Percentiles rank a stretch among this genome's conserved stretches.
Evolutionary conservation across 2,797 vertebrate species (phyloP).

Genomic region (Dipus sagitta): DNA sequence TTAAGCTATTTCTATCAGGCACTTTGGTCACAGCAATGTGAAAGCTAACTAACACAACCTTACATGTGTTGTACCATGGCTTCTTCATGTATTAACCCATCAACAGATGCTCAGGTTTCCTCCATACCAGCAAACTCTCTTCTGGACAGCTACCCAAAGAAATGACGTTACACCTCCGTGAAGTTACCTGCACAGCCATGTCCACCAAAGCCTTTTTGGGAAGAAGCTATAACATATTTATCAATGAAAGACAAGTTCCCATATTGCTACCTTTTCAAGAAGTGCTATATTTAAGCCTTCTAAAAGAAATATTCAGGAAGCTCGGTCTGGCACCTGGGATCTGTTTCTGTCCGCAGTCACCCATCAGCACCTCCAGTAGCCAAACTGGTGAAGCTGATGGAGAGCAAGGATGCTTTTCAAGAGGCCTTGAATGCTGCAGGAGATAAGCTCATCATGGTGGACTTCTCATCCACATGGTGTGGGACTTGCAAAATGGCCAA

Average conservation of each 20-base stretch:
- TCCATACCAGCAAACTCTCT: background rate
- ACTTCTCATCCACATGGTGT: too few relatives aligned
- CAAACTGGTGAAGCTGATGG: too few relatives aligned
- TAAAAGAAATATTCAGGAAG: slow-evolving; percentile 3
- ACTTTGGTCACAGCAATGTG: too few relatives aligned
- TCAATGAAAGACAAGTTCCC: background rate
- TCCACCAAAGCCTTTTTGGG: background rate
- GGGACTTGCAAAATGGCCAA: too few relatives aligned
- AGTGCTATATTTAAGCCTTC: background rate
- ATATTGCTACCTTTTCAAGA: slow-evolving; percentile 5
- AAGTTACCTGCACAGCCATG: background rate
- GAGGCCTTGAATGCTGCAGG: too few relatives aligned
- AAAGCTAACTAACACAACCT: background rate
- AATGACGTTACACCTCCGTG: background rate
- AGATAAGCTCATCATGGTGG: too few relatives aligned
- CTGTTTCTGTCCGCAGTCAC: too few relatives aligned
- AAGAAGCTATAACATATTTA: slow-evolving; percentile 29
- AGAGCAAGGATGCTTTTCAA: too few relatives aligned
- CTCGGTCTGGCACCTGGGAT: too few relatives aligned
- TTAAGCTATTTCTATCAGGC: too few relatives aligned
- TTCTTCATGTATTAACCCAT: background rate
- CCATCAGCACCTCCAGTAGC: too few relatives aligned
- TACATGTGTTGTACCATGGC: too few relatives aligned
- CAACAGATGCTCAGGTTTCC: background rate
- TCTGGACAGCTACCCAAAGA: background rate